phyloP scores from a whole-genome alignment of 2,888 invertebrate genomes.

The Macrosiphum euphorbiae region DNA sequence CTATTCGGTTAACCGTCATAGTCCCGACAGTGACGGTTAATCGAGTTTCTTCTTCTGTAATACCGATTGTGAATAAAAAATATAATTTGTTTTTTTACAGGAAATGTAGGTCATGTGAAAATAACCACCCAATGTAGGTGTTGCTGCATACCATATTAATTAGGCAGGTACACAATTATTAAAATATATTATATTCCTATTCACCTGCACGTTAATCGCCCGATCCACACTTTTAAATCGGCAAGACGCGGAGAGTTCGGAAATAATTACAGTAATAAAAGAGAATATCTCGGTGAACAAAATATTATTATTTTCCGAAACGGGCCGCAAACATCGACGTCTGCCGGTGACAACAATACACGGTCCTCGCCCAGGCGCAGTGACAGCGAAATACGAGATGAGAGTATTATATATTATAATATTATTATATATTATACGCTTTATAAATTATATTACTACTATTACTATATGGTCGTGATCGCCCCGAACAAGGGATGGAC shows the following conservation, averaged over 20 bases:
- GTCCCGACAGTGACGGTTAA: too few relatives aligned
- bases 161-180: too few relatives aligned
- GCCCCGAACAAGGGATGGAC: neutral
- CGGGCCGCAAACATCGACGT: neutral
- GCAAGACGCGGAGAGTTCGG: neutral
- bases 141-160: too few relatives aligned
- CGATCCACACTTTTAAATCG: neutral
- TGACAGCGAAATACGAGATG: neutral
- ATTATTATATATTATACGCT: neutral
- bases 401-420: neutral
- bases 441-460: neutral
- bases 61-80: too few relatives aligned
- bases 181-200: neutral
- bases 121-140: too few relatives aligned
- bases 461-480: neutral
- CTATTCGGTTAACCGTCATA: too few relatives aligned
- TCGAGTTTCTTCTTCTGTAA: too few relatives aligned
- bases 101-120: too few relatives aligned
- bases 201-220: neutral
- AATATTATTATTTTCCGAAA: neutral
- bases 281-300: neutral
- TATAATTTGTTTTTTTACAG: neutral
- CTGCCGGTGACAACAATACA: neutral
- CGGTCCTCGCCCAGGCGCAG: neutral
- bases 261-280: neutral